Conservation (phyloP, 2,888 invertebrate genomes). For the Apantesis nais region DNA sequence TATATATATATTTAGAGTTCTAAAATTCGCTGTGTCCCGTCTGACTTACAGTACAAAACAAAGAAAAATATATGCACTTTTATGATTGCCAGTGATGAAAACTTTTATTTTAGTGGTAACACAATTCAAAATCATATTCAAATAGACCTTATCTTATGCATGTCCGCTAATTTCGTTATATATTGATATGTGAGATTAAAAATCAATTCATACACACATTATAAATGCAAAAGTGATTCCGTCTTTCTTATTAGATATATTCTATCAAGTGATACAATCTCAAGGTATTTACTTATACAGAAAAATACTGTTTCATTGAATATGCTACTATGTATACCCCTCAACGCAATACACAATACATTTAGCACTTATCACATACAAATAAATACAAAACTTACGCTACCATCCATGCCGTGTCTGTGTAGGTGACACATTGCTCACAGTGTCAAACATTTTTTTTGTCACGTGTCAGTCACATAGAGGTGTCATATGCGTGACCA, state of each 20-base stretch:
- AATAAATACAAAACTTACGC: conserved; percentile 72
- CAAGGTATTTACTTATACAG: not conserved
- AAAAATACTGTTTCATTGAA: conserved; percentile 47
- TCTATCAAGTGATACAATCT: too few species aligned
- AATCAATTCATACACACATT: too few species aligned
- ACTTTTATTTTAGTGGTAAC: too few species aligned
- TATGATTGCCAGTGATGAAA: too few species aligned
- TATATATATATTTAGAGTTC: too few species aligned
- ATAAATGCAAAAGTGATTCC: too few species aligned
- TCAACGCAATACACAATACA: conserved; percentile 60
- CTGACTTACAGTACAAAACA: too few species aligned
- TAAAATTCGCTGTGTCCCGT: too few species aligned
- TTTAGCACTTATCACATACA: conserved; percentile 64
- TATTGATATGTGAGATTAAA: not conserved
- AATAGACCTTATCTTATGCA: too few species aligned
- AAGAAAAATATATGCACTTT: too few species aligned
- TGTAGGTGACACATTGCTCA: conserved; percentile 15
- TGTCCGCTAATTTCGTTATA: not conserved
- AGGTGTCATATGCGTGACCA: not conserved
- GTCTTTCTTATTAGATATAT: too few species aligned
- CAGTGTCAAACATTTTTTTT: not conserved
- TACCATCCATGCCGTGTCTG: conserved; percentile 46
- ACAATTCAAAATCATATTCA: too few species aligned
- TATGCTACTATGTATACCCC: conserved; percentile 30
- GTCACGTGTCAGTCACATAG: not conserved